Percentiles rank a stretch among this genome's conserved stretches.
Evolutionary conservation across 2,888 invertebrate genomes (phyloP).

Genomic region (Antheraea yamamai): DNA sequence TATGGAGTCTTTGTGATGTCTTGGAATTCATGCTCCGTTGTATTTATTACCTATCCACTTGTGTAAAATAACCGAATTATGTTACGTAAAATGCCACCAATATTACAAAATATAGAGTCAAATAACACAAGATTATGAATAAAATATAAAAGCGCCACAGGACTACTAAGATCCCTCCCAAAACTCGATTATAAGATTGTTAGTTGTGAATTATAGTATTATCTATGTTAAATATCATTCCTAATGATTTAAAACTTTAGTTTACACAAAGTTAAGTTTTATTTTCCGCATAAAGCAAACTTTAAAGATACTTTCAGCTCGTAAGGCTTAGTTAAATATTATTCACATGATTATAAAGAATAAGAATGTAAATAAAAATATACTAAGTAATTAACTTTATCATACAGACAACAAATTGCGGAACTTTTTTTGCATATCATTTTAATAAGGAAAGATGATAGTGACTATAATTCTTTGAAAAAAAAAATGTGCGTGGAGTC

Average conservation of each 20-base stretch:
- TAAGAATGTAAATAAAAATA: conserved; percentile 1
- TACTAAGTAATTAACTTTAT: neutral
- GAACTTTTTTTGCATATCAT: neutral
- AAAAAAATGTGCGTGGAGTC: too few relatives aligned
- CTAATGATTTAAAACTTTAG: neutral
- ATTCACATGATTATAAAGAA: neutral
- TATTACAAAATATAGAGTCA: too few relatives aligned
- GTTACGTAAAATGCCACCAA: too few relatives aligned
- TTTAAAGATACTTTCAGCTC: neutral
- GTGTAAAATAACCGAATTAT: too few relatives aligned
- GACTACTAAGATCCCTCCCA: too few relatives aligned
- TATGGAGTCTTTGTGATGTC: too few relatives aligned
- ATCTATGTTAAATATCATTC: neutral
- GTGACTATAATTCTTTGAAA: neutral
- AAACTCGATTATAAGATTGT: neutral
- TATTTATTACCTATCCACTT: too few relatives aligned
- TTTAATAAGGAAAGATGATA: neutral
- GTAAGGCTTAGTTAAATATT: neutral
- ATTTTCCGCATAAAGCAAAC: conserved; percentile 4
- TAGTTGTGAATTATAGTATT: too few relatives aligned
- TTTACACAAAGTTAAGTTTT: neutral
- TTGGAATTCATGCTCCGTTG: too few relatives aligned
- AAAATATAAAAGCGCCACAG: too few relatives aligned
- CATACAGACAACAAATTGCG: neutral
- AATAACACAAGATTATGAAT: too few relatives aligned